phyloP scores from a whole-genome alignment of 2,888 invertebrate species.

The Sisyra nigra region DNA sequence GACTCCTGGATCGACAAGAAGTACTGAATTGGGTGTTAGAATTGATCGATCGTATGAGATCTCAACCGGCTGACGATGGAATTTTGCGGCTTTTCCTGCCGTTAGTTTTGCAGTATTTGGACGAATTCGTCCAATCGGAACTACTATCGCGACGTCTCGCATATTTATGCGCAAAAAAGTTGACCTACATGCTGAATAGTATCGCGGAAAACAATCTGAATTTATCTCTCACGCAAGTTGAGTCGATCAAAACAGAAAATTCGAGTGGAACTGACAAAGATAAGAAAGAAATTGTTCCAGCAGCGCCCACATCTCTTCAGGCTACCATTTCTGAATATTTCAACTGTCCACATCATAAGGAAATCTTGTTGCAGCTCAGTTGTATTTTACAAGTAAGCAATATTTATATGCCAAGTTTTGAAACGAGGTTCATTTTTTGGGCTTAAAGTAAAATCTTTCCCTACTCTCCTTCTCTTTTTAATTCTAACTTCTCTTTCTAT shows the following conservation, averaged over 20 bases:
- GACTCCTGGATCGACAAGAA: conserved; percentile 83
- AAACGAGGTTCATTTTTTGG: too few relatives aligned
- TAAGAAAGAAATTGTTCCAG: conserved; percentile 27
- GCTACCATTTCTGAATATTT: conserved; percentile 67
- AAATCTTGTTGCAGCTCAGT: conserved; percentile 65
- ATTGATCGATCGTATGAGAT: conserved; percentile 60
- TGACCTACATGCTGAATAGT: conserved; percentile 56
- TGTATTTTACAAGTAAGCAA: conserved; percentile 64
- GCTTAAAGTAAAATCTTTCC: too few relatives aligned
- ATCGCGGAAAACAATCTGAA: conserved; percentile 30
- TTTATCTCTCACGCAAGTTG: conserved; percentile 22
- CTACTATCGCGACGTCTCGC: conserved; percentile 73
- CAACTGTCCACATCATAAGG: conserved; percentile 78
- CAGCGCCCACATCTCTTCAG: conserved; percentile 39
- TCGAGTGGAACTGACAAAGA: conserved; percentile 28
- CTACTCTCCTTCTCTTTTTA: too few relatives aligned
- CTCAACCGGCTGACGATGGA: conserved; percentile 70
- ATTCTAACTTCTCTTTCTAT: too few relatives aligned
- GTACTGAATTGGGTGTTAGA: conserved; percentile 87
- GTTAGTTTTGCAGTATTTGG: conserved; percentile 71
- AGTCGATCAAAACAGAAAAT: conserved; percentile 21
- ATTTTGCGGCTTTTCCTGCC: conserved; percentile 70
- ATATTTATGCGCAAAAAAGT: conserved; percentile 70
- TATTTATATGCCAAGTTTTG: too few relatives aligned
- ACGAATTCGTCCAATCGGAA: conserved; percentile 86